phyloP scores from a whole-genome alignment of 2,888 invertebrate genomes.

The Cheilosia impressa region DNA sequence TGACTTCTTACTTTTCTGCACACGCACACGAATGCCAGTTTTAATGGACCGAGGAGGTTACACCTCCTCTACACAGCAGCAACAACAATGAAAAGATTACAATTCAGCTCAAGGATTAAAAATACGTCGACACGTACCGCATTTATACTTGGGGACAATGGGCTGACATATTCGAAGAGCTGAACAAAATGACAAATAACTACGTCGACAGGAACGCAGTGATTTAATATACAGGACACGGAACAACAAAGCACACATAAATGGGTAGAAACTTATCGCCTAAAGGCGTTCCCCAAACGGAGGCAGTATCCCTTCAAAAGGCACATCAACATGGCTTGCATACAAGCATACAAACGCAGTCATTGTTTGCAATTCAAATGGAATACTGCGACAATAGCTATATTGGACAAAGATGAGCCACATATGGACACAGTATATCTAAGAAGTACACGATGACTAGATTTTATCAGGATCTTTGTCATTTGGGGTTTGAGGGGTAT shows the following conservation, averaged over 20 bases:
- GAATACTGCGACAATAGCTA: constrained; percentile 32
- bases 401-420: neutral
- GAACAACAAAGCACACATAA: constrained; percentile 12
- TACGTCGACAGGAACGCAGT: constrained; percentile 55
- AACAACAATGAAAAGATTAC: constrained; percentile 37
- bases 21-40: constrained; percentile 32
- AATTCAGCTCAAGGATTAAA: constrained; percentile 56
- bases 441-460: neutral
- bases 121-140: constrained; percentile 59
- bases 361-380: constrained; percentile 38
- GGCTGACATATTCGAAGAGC: constrained; percentile 52
- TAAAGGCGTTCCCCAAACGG: constrained; percentile 12
- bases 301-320: constrained; percentile 14
- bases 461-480: constrained; percentile 6
- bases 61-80: neutral
- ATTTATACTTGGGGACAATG: constrained; percentile 51
- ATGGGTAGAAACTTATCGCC: constrained; percentile 33
- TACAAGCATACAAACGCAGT: constrained; percentile 5
- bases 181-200: constrained; percentile 66
- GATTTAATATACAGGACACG: constrained; percentile 63
- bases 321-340: constrained; percentile 18
- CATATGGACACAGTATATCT: neutral
- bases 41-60: constrained; percentile 13
- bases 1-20: constrained; percentile 30
- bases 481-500: neutral